Conservation (phyloP, 2,888 invertebrate genomes). For the Chloroclysta siterata region DNA sequence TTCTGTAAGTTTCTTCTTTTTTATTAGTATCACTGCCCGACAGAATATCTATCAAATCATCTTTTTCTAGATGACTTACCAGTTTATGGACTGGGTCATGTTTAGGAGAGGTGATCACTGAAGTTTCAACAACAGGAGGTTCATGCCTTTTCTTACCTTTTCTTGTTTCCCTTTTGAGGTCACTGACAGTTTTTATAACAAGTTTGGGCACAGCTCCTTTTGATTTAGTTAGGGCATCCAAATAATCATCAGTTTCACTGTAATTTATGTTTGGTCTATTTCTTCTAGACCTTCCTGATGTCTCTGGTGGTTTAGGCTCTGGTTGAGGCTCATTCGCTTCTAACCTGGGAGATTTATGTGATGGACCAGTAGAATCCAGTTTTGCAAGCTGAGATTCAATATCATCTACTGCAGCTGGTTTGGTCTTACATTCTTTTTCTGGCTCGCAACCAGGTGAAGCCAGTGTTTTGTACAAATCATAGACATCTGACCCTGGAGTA, state of each 20-base stretch:
- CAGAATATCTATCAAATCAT: slow-evolving; percentile 69
- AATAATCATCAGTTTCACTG: slow-evolving; percentile 84
- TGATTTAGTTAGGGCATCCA: slow-evolving; percentile 71
- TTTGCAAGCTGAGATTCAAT: slow-evolving; percentile 72
- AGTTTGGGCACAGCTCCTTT: slow-evolving; percentile 61
- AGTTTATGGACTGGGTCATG: slow-evolving; percentile 49
- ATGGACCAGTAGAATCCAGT: slow-evolving; percentile 62
- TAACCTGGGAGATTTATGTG: slow-evolving; percentile 61
- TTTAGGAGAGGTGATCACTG: slow-evolving; percentile 41
- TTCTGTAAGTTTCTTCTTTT: slow-evolving; percentile 61
- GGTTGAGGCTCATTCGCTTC: slow-evolving; percentile 71
- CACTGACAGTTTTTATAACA: slow-evolving; percentile 70
- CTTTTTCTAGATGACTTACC: slow-evolving; percentile 61
- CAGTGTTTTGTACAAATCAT: slow-evolving; percentile 81
- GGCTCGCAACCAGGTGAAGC: slow-evolving; percentile 75
- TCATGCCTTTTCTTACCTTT: slow-evolving; percentile 72
- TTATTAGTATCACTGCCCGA: slow-evolving; percentile 62
- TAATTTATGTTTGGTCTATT: slow-evolving; percentile 82
- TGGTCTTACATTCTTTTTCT: slow-evolving; percentile 59
- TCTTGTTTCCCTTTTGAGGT: slow-evolving; percentile 73
- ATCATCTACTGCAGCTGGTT: slow-evolving; percentile 59
- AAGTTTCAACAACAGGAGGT: slow-evolving; percentile 48
- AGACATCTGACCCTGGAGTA: slow-evolving; percentile 76
- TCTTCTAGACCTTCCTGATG: slow-evolving; percentile 72
- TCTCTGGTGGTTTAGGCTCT: slow-evolving; percentile 77